Base-by-base conservation (phyloP, 2,888 invertebrate genomes). In the Lamellibrachia columna region DNA sequence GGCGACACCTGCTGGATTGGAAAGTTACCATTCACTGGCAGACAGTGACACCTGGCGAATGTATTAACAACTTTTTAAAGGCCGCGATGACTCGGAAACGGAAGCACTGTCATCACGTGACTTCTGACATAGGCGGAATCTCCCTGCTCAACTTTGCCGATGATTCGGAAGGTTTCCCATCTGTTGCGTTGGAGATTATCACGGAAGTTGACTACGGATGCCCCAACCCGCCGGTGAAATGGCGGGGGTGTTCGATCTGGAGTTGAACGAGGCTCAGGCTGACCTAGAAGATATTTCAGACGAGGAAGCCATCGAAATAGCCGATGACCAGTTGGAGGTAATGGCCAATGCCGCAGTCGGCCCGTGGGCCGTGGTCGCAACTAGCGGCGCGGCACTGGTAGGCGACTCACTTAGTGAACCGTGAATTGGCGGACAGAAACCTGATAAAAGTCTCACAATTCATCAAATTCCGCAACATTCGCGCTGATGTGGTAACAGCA, bases 231-330 rank as follows among this genome's bases (percentile, higher is more conserved):
- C 75, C 22, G 75, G 75, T 4, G 75, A 75, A 91, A 97, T 97
- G 96, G 96, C 97, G 97, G 98, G 98, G 97, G 98, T 99, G 97
- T 99, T 99, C 97, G 98, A 98, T 97, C 98, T 99, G 97, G 99
- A 99, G 97, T 97, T 99, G 96, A 98, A 98, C 96, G 97, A 96
- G 93, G 95, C 94, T 53, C 94, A 95, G 53, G 96, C 93, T 53
- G 93, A 53, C 55, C 91, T 93, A 52, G 96, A 96, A 90, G 93
- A 94, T 90, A 91, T 93, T 55, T 94, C 94, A 92, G 98, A 98
- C 95, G 98, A 99, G 96, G 99, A 99, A 97, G 98, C 98, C 96
- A 98, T 98, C 96, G 98, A 98, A 90, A 92, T 93, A 94, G 95
- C 95, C 93, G 96, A 96, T 93, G 95, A 95, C 93, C 95, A 95